Evolutionary conservation across 2,888 invertebrate genomes (phyloP), one percentile per base, ranked within the genome.

Genomic region (Drosophila fulvimacula): DNA sequence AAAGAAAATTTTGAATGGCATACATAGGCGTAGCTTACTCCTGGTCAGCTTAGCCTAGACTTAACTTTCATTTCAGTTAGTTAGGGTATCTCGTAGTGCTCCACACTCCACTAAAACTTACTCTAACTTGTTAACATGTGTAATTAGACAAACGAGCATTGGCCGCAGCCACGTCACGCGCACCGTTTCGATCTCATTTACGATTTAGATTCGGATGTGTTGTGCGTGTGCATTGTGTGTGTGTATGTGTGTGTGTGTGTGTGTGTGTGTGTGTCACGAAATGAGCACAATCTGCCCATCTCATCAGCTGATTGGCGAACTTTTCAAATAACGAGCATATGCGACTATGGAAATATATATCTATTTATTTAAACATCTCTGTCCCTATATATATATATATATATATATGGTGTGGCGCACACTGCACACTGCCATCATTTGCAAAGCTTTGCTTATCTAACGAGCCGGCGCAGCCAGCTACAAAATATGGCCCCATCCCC

Each of bases 361-460:
- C 17, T 36, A 5, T 44, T n/a, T 10, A 36, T 24, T 11, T 38
- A 10, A 32, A 21, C 38, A 30, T 21, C 13, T 34, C n/a, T 56
- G 24, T 21, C 13, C 24, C n/a, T 56, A 5, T 30, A 15, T 41
- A 15, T 17, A 39, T 17, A 9, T 17, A 13, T 6, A 41, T 41
- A 19, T 19, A 5, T 41, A 0, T 41, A 5, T 19, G 13, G 2
- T 9, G 36, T 39, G 32, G 10, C 11, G 55, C 46, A 62, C 34
- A 75, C n/a, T n/a, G n/a, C n/a, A n/a, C n/a, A 56, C 69, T 79
- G 69, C 38, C 75, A 79, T 68, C 76, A 75, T 75, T 73, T 73
- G 55, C 73, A 69, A 69, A 69, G 42, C 32, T 53, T 65, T 56
- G 79, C 79, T 79, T 80, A 79, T 79, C 80, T 79, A 69, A 60